Percentiles rank a stretch among this genome's conserved stretches.
phyloP scores from a whole-genome alignment of 2,888 invertebrate species.

The Xanthia togata region DNA sequence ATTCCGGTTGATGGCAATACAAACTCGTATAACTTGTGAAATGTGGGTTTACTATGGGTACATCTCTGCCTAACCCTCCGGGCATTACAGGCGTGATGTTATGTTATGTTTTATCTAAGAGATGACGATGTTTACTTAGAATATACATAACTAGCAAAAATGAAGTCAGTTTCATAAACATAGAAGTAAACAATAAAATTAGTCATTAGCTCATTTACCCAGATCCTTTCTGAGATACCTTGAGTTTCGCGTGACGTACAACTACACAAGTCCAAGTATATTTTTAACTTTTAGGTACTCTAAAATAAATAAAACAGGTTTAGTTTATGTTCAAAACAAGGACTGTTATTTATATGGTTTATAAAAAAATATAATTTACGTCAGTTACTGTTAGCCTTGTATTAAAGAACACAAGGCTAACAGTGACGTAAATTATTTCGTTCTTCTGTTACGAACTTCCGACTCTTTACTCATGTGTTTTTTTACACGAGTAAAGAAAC shows the following conservation, averaged over 20 bases:
- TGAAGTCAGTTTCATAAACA: background rate
- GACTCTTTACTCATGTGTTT: too few relatives aligned
- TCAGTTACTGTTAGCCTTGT: constrained; percentile 13
- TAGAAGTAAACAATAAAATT: background rate
- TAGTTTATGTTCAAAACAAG: constrained; percentile 9
- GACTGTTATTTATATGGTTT: background rate
- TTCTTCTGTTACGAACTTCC: too few relatives aligned
- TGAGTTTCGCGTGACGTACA: background rate
- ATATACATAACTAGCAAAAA: background rate
- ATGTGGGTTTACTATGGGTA: background rate
- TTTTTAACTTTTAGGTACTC: background rate
- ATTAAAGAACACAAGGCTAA: too few relatives aligned
- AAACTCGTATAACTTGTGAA: background rate
- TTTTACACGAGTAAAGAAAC: too few relatives aligned
- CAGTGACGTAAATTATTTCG: too few relatives aligned
- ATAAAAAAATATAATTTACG: background rate
- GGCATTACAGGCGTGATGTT: background rate
- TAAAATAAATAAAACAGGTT: constrained; percentile 6
- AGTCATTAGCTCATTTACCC: background rate
- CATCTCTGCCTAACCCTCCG: too few relatives aligned
- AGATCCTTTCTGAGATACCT: too few relatives aligned
- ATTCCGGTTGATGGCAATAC: background rate
- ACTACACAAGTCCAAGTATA: background rate
- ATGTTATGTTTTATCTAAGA: background rate
- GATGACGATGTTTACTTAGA: constrained; percentile 9